These are phyloP conservation scores for Neolamprologus caudopunctatus DNA, from an alignment of 2,113 vertebrate species.

Conservation along the genomic window DNA sequence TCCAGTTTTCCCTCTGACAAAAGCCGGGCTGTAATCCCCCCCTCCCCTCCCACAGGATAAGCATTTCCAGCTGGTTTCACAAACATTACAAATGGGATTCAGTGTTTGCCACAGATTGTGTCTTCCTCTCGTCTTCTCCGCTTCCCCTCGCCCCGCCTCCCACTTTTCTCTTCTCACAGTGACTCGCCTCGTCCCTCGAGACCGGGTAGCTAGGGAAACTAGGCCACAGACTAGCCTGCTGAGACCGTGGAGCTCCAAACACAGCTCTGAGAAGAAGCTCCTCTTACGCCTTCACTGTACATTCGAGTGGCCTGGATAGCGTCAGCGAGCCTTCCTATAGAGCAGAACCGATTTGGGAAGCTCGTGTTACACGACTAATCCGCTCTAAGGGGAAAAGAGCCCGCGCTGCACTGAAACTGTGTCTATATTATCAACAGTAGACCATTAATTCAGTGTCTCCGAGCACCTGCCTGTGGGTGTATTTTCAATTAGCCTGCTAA, in stretches of 20 bases:
- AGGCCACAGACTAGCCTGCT: slow-evolving; percentile 24
- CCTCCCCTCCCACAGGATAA: slow-evolving; percentile 27
- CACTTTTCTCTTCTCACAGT: slow-evolving; percentile 40
- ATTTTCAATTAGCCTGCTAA: background rate
- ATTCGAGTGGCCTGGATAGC: background rate
- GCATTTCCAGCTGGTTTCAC: slow-evolving; percentile 64
- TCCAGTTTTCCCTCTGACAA: background rate
- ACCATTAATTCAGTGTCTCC: background rate
- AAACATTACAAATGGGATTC: slow-evolving; percentile 53
- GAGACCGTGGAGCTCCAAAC: slow-evolving; percentile 18
- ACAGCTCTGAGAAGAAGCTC: slow-evolving; percentile 5
- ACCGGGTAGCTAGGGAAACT: slow-evolving; percentile 46
- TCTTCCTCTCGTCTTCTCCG: slow-evolving; percentile 1
- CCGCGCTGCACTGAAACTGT: background rate
- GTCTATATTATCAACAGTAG: background rate
- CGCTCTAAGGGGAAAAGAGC: background rate
- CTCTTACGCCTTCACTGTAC: background rate
- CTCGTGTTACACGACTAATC: background rate
- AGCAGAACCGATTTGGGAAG: background rate
- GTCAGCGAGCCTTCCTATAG: background rate
- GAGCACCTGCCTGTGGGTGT: background rate
- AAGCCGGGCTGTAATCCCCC: background rate
- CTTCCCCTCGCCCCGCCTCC: background rate
- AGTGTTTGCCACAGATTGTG: slow-evolving; percentile 18
- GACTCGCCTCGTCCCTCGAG: slow-evolving; percentile 38